Evolutionary conservation across 2,113 vertebrate species (phyloP).

Genomic region (chimpanzee (Pan troglodytes)): NHGRI_mPanTro3-v2.1_pri NC_072403.2:112132501-112133000

Average conservation of each 20-base stretch:
- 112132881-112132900: conserved; percentile 24
- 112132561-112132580: no score
- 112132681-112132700: conserved; percentile 18
- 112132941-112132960: not conserved
- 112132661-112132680: conserved; percentile 1
- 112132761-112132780: conserved; percentile 31
- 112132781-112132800: conserved; percentile 47
- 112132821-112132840: conserved; percentile 45
- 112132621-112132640: not conserved
- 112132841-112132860: conserved; percentile 49
- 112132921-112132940: not conserved
- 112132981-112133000: not conserved
- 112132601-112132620: no score
- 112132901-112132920: not conserved
- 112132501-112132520: no score
- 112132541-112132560: no score
- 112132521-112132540: no score
- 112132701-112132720: conserved; percentile 11
- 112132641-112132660: conserved; percentile 45
- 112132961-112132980: not conserved
- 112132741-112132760: conserved; percentile 40
- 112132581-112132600: no score
- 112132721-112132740: conserved; percentile 41
- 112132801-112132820: conserved; percentile 46
- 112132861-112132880: not conserved